Evolutionary conservation across 2,797 vertebrate genomes (phyloP).

Genomic region (Leptoclinus maculatus): DNA sequence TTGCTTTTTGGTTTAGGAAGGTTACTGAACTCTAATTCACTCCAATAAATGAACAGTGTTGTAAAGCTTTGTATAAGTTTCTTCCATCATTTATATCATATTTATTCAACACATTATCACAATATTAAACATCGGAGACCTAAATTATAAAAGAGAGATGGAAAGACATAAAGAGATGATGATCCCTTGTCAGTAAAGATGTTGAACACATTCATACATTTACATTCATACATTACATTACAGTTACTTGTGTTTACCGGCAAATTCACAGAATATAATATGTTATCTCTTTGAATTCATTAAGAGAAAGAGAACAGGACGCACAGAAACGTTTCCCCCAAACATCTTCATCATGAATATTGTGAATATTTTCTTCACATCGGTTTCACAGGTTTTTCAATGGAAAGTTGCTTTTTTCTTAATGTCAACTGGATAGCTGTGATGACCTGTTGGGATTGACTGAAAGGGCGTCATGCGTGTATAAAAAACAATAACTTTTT

Average conservation of each 20-base stretch:
- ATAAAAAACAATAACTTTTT: conserved; percentile 9
- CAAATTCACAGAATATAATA: background rate
- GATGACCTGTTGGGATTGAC: background rate
- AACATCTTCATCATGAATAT: background rate
- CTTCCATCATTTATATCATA: background rate
- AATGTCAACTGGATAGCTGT: background rate
- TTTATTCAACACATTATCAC: background rate
- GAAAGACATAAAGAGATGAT: background rate
- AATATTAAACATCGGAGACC: background rate
- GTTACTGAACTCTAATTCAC: background rate
- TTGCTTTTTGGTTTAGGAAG: background rate
- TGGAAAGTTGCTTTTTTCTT: background rate
- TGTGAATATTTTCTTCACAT: background rate
- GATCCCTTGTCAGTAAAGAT: background rate
- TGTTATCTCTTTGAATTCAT: background rate
- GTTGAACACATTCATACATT: background rate
- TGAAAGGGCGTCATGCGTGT: conserved; percentile 4
- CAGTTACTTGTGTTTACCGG: background rate
- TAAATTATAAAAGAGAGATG: background rate
- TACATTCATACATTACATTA: background rate
- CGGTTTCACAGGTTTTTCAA: background rate
- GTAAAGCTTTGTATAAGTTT: background rate
- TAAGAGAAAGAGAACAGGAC: background rate
- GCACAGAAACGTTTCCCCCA: background rate
- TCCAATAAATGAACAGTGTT: background rate